Evolutionary conservation across 2,888 invertebrate species (phyloP), one percentile per base, ranked within the genome.

Genomic region (Empis stercorea): DNA sequence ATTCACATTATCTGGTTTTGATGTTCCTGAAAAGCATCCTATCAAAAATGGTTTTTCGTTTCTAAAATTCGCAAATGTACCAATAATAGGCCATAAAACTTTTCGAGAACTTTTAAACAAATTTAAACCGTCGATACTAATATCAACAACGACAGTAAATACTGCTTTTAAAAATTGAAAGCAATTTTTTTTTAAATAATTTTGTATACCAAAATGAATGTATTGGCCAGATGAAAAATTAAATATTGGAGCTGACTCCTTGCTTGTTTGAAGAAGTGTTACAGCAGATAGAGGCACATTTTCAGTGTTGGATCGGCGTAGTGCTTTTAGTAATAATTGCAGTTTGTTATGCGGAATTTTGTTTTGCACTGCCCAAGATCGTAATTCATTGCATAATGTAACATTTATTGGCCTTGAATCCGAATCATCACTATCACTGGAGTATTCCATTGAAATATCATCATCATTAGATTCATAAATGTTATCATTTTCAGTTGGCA

Each of bases 41-140:
- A 38, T 38, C 13, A 43, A 20, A 34, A 43, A 43, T 6, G 43
- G 34, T 13, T 15, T 9, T 27, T 37, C 36, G n/a, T 36, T 36
- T 44, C 13, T 43, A 43, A 43, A 43, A 43, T 43, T n/a, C 20
- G 43, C 10, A 34, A 43, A 43, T 15, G 13, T 32, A 11, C 43
- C 44, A 23, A 44, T 37, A 37, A 44, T 44, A 2, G 44, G 37
- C 44, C 44, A 44, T 36, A 44, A 36, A 36, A 43, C 43, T 16
- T 17, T 34, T 34, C 43, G 16, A 10, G 43, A 43, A 17, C 34
- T 43, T 43, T 43, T 34, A 34, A 43, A 43, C 17, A 43, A 43
- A 43, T 34, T 43, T 20, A 43, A 16, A 3, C 43, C 34, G 34
- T 43, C 43, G 13, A 43, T 34, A 34, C 30, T 30, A 10, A 43